A percentile compares a stretch with the other conserved stretches of the same genome.
These are phyloP conservation scores for Alectura lathami DNA, from an alignment of 2,113 vertebrate species.

Conservation along the genomic window DNA sequence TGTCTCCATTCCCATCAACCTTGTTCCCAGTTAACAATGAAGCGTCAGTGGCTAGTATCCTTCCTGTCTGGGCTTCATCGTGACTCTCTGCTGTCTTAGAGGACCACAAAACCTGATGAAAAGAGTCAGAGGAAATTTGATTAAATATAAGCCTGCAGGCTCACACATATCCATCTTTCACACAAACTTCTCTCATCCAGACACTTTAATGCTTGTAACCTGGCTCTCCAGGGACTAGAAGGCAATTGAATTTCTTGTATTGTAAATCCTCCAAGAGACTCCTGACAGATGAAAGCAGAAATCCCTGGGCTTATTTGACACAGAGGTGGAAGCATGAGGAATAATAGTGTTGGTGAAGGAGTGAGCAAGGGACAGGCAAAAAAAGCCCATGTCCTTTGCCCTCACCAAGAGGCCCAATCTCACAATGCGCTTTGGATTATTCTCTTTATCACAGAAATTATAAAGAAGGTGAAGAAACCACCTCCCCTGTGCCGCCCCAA, in stretches of 20 bases:
- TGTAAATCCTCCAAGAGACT: background rate
- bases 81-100: background rate
- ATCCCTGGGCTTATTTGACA: background rate
- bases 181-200: background rate
- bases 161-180: background rate
- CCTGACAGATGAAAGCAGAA: background rate
- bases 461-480: constrained; percentile 89
- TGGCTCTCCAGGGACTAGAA: background rate
- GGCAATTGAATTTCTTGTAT: background rate
- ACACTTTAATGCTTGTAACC: background rate
- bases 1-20: background rate
- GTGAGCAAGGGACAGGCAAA: background rate
- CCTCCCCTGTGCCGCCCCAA: constrained; percentile 87
- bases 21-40: background rate
- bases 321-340: background rate
- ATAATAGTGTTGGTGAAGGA: background rate
- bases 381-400: background rate
- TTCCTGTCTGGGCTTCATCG: background rate
- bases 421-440: background rate
- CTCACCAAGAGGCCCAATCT: background rate
- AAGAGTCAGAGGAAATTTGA: background rate
- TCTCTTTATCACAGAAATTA: constrained; percentile 82
- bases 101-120: background rate
- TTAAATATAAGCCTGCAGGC: background rate
- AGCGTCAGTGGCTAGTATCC: background rate